A percentile compares a stretch with the other conserved stretches of the same genome.
These are phyloP conservation scores for Liodrosophila aerea DNA, from an alignment of 2,888 invertebrate species.

Conservation along the genomic window DNA sequence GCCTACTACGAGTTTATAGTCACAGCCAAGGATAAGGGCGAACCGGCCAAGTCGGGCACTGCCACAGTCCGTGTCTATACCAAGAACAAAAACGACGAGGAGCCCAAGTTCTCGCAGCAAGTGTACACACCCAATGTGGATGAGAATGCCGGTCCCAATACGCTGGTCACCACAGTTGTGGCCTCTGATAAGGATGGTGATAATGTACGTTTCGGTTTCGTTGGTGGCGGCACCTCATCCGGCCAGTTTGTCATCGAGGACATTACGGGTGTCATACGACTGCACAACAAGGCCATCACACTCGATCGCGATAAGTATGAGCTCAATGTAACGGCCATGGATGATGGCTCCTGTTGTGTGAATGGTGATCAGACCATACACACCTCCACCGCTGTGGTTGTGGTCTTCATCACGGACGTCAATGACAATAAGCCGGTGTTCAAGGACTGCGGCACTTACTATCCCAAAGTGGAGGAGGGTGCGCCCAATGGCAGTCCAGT, in stretches of 20 bases:
- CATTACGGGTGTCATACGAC: constrained; percentile 95
- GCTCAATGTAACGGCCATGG: constrained; percentile 97
- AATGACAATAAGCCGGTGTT: constrained; percentile 98
- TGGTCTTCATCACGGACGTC: constrained; percentile 97
- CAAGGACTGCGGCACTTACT: constrained; percentile 95
- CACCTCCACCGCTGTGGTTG: constrained; percentile 96
- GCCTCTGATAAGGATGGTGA: constrained; percentile 99
- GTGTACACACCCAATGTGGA: constrained; percentile 98
- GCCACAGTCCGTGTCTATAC: constrained; percentile 97
- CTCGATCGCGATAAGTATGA: constrained; percentile 97
- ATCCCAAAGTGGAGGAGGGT: constrained; percentile 96
- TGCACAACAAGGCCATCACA: constrained; percentile 93
- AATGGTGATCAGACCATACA: constrained; percentile 94
- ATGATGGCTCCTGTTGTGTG: constrained; percentile 98
- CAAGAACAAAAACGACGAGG: constrained; percentile 99
- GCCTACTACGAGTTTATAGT: constrained; percentile 97
- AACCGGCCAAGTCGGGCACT: constrained; percentile 94
- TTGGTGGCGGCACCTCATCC: constrained; percentile 93
- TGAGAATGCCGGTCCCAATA: constrained; percentile 97
- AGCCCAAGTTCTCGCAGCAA: constrained; percentile 97
- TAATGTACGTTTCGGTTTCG: constrained; percentile 95
- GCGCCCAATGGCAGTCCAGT: constrained; percentile 96
- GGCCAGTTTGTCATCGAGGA: constrained; percentile 98
- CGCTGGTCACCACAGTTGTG: constrained; percentile 97
- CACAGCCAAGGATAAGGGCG: constrained; percentile 97